Evolutionary conservation across 2,113 vertebrate genomes (phyloP).

Genomic region (Panurus biarmicus): DNA sequence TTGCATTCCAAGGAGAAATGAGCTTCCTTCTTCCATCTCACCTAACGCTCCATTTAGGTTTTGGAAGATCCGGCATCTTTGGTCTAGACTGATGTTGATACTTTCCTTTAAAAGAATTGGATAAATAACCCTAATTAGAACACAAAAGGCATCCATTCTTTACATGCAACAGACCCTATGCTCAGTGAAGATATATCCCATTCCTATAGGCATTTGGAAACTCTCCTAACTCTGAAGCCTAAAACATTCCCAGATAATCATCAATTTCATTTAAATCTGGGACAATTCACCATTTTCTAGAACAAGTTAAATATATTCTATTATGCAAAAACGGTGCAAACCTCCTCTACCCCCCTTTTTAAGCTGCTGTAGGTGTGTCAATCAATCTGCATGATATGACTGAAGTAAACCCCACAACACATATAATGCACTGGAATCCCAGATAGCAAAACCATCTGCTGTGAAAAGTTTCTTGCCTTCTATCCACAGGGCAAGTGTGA

Average conservation of each 20-base stretch:
- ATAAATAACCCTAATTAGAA: not conserved
- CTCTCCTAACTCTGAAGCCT: not conserved
- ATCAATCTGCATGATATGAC: not conserved
- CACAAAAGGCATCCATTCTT: not conserved
- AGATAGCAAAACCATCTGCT: not conserved
- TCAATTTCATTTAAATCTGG: not conserved
- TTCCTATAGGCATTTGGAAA: not conserved
- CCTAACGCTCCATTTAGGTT: conserved; percentile 91
- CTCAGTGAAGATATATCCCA: not conserved
- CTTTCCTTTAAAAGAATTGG: conserved; percentile 70
- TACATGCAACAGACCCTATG: not conserved
- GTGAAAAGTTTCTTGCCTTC: not conserved
- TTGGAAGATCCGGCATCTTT: conserved; percentile 91
- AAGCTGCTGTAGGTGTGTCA: not conserved
- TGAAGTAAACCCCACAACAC: not conserved
- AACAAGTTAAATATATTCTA: not conserved
- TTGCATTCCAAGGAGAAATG: not conserved
- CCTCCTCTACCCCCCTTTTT: not conserved
- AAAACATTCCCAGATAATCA: not conserved
- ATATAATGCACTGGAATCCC: not conserved
- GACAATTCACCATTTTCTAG: not conserved
- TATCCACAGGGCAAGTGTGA: not conserved
- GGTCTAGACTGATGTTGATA: conserved; percentile 91
- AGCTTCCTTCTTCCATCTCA: conserved; percentile 44
- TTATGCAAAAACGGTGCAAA: not conserved